Evolutionary conservation across 2,797 vertebrate species (phyloP).

Genomic region (Microtus obscurus): DNA sequence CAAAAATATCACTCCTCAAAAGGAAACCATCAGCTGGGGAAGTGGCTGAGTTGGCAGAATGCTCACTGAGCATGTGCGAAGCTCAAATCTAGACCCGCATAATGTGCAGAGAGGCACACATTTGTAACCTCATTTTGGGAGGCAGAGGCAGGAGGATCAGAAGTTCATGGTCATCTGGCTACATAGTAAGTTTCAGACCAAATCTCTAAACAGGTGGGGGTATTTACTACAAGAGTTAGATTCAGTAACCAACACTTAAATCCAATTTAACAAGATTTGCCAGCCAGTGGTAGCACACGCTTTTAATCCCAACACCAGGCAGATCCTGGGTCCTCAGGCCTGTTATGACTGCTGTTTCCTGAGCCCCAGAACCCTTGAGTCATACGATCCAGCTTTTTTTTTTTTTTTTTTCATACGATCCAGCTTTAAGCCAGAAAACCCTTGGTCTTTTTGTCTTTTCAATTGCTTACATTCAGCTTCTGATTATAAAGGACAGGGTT

Average conservation of each 20-base stretch:
- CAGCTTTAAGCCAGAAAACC: not conserved
- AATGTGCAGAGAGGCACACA: no score
- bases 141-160: not conserved
- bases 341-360: not conserved
- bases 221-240: not conserved
- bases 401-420: no score
- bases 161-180: not conserved
- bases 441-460: not conserved
- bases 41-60: not conserved
- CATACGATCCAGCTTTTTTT: not conserved
- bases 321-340: not conserved
- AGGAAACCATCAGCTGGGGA: not conserved
- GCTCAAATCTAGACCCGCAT: not conserved
- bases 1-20: slow-evolving; percentile 28
- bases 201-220: not conserved
- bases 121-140: not conserved
- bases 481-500: slow-evolving; percentile 44
- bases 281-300: not conserved
- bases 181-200: not conserved
- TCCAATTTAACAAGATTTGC: not conserved
- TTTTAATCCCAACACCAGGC: not conserved
- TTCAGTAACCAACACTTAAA: slow-evolving; percentile 11
- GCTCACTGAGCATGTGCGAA: not conserved
- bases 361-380: not conserved
- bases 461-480: not conserved